Percentiles rank a stretch among this genome's conserved stretches.
Conservation (phyloP, 2,113 vertebrate genomes). For the Bos javanicus region DNA sequence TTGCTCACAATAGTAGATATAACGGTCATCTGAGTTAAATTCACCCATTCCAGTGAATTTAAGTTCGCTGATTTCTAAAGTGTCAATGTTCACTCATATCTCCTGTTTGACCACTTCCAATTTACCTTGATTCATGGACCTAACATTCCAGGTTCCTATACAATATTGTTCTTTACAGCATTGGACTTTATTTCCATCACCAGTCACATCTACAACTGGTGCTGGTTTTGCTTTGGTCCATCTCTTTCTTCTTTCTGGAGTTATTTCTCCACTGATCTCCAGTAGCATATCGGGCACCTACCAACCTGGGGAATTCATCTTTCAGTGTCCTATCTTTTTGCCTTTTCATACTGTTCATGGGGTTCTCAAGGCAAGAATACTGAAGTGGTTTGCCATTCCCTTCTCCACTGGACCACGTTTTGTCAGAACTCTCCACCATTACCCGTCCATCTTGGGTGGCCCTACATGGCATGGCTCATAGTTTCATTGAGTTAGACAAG, state of each 20-base stretch:
- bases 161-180: neutral
- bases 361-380: neutral
- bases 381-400: neutral
- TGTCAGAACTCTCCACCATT: neutral
- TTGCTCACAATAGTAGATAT: neutral
- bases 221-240: neutral
- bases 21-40: neutral
- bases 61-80: neutral
- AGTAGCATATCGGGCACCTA: neutral
- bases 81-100: neutral
- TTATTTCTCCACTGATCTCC: neutral
- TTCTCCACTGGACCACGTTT: neutral
- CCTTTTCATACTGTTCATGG: neutral
- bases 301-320: neutral
- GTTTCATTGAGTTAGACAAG: neutral
- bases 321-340: neutral
- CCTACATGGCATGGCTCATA: accelerated
- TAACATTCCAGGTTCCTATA: neutral
- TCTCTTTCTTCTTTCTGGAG: neutral
- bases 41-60: neutral
- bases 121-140: neutral
- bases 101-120: neutral
- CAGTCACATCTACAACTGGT: neutral
- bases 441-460: neutral
- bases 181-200: neutral